Evolutionary conservation across 2,888 invertebrate species (phyloP).

Genomic region (Epirrita christyi): DNA sequence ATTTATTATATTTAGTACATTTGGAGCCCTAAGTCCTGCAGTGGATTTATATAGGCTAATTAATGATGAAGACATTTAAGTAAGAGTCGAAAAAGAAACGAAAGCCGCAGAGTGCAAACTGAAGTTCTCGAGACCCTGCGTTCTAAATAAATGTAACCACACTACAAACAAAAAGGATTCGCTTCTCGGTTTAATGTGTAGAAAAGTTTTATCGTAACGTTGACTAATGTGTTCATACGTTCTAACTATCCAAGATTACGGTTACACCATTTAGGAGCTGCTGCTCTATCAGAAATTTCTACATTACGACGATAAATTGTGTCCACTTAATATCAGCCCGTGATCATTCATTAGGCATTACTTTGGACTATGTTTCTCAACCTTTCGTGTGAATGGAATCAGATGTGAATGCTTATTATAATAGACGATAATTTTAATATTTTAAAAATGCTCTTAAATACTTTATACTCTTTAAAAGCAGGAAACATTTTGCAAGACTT

Average conservation of each 20-base stretch:
- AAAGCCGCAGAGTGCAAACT: no score
- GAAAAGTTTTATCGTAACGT: slow-evolving; percentile 54
- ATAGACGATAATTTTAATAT: no score
- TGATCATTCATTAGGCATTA: slow-evolving; percentile 75
- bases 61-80: no score
- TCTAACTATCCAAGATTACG: slow-evolving; percentile 61
- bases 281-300: slow-evolving; percentile 68
- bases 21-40: no score
- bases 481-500: no score
- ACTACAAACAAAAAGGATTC: slow-evolving; percentile 13
- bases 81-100: no score
- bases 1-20: no score
- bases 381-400: neutral
- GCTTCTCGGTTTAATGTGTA: slow-evolving; percentile 56
- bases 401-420: neutral
- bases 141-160: slow-evolving; percentile 11
- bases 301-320: slow-evolving; percentile 76
- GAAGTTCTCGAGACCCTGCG: neutral
- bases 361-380: slow-evolving; percentile 40
- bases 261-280: slow-evolving; percentile 70
- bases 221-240: slow-evolving; percentile 74
- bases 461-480: no score
- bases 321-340: slow-evolving; percentile 75
- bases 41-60: no score
- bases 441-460: no score